Percentiles rank a stretch among this genome's conserved stretches.
phyloP scores from a whole-genome alignment of 2,113 vertebrate genomes.

The Sorex araneus region DNA sequence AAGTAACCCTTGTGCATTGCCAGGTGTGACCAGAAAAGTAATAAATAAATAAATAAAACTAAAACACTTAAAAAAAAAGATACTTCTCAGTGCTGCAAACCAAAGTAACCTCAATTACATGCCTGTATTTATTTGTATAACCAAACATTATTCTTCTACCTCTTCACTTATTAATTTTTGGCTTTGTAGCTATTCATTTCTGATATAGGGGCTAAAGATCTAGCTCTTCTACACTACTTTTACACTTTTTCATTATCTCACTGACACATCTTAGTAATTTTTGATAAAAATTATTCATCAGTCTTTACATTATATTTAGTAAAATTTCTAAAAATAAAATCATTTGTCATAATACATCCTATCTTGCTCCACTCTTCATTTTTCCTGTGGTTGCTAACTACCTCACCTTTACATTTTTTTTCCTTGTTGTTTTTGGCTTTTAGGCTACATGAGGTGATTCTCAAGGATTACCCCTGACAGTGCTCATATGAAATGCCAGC shows the following conservation, averaged over 20 bases:
- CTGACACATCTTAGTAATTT: not conserved
- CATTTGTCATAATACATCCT: not conserved
- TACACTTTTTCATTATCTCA: too few species aligned
- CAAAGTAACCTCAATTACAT: too few species aligned
- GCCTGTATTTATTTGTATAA: not conserved
- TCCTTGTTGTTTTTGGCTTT: not conserved
- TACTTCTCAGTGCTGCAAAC: too few species aligned
- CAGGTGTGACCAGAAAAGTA: too few species aligned
- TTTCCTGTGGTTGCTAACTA: not conserved
- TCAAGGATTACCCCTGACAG: too few species aligned
- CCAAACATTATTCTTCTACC: not conserved
- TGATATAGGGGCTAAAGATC: not conserved
- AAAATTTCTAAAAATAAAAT: not conserved
- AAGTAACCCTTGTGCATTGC: too few species aligned
- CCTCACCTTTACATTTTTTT: not conserved
- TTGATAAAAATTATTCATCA: not conserved
- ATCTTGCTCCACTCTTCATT: slow-evolving; percentile 11
- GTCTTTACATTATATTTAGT: not conserved
- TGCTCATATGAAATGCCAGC: too few species aligned
- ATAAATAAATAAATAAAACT: too few species aligned
- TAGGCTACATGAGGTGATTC: too few species aligned
- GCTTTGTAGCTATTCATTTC: not conserved
- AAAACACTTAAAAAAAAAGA: too few species aligned
- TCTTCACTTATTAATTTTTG: slow-evolving; percentile 13
- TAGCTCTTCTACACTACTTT: not conserved